Percentiles rank a stretch among this genome's conserved stretches.
These are phyloP conservation scores for Arenicola marina DNA, from an alignment of 2,888 invertebrate species.

Conservation along the genomic window DNA sequence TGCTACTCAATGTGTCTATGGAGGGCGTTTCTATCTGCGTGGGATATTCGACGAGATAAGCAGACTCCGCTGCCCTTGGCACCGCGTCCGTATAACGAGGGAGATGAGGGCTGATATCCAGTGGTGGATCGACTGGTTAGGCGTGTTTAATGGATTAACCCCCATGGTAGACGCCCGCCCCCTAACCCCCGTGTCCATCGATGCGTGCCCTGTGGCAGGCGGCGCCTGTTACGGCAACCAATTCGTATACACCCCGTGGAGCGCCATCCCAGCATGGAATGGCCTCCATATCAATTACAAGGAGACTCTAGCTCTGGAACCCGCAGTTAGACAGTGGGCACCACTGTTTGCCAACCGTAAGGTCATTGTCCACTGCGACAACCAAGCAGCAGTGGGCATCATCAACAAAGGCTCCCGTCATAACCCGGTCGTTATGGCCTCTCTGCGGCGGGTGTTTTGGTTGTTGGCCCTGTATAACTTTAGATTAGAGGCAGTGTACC, in stretches of 20 bases:
- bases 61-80: no score
- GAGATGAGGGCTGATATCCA: not conserved
- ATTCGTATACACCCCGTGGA: not conserved
- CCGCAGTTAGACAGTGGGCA: not conserved
- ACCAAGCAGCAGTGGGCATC: no score
- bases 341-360: no score
- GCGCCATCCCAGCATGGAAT: not conserved
- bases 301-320: not conserved
- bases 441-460: no score
- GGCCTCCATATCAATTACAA: not conserved
- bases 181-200: not conserved
- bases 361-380: no score
- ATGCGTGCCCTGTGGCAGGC: not conserved
- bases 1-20: not conserved
- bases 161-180: not conserved
- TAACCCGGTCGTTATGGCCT: no score
- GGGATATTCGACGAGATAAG: not conserved
- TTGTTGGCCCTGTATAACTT: no score
- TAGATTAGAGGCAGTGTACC: no score
- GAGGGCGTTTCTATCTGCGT: not conserved
- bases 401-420: no score
- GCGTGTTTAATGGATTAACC: not conserved
- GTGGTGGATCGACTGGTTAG: not conserved
- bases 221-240: not conserved
- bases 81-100: no score